Evolutionary conservation across 2,888 invertebrate genomes (phyloP).

Genomic region (Subacronicta megacephala): DNA sequence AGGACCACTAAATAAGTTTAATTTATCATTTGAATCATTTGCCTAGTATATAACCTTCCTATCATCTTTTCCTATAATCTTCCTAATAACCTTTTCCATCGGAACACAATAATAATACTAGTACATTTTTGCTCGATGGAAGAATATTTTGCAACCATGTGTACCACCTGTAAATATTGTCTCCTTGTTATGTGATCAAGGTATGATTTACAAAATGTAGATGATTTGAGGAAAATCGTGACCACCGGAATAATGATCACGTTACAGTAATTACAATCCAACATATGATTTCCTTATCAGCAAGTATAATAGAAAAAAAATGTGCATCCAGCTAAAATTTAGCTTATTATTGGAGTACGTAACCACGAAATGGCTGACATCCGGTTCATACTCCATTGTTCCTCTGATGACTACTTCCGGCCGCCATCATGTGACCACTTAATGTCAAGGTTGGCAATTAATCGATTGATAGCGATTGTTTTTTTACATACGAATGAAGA

Average conservation of each 20-base stretch:
- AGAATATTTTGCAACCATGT: too few species aligned
- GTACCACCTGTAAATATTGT: too few species aligned
- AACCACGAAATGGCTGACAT: slow-evolving; percentile 47
- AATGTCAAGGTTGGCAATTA: slow-evolving; percentile 55
- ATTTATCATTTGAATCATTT: too few species aligned
- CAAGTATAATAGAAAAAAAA: slow-evolving; percentile 37
- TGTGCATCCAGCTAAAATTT: slow-evolving; percentile 47
- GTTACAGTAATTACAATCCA: not conserved
- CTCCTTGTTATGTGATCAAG: too few species aligned
- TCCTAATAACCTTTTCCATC: too few species aligned
- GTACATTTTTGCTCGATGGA: too few species aligned
- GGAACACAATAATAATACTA: too few species aligned
- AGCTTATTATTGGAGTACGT: slow-evolving; percentile 42
- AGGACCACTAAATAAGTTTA: too few species aligned
- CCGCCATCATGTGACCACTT: slow-evolving; percentile 45
- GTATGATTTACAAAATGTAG: too few species aligned
- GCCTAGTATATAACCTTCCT: too few species aligned
- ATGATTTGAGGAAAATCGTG: not conserved
- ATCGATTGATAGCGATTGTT: slow-evolving; percentile 29
- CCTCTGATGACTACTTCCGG: slow-evolving; percentile 57
- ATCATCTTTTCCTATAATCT: too few species aligned
- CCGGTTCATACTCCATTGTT: slow-evolving; percentile 53
- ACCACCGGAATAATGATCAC: slow-evolving; percentile 15
- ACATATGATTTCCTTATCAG: slow-evolving; percentile 6
- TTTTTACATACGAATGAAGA: slow-evolving; percentile 12